Evolutionary conservation across 2,113 vertebrate species (phyloP), one percentile per base, ranked within the genome.

Genomic region (Arvicanthis niloticus): DNA sequence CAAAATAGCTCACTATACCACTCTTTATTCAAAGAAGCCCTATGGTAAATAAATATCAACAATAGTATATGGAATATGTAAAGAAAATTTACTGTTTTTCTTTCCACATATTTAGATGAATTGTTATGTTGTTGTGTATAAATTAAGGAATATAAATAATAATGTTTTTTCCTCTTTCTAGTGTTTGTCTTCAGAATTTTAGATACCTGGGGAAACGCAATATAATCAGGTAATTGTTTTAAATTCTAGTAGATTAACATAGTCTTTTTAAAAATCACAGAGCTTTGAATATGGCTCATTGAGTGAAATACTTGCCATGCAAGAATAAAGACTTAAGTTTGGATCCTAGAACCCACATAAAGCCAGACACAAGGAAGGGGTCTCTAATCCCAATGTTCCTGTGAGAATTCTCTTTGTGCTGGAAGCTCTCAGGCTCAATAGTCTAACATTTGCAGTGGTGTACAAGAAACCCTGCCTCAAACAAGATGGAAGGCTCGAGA

Each of bases 151-250:
- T 12, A 26, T 96, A 75, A 93, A 73, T 97, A 94, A 89, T 29
- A 96, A 92, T 60, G 24, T 91, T 67, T 80, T 97, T 72, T 95
- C 96, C 97, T 0, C 96, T 96, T 98, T 98, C 94, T 98, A 99
- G 99, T 93, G 99, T 99, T 91, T 99, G 99, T 98, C 99, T 99
- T 88, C 99, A 99, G 98, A 99, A 99, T 98, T 99, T 99, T 98
- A 98, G 99, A 96, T 99, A 99, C 89, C 98, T 99, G 22, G 99
- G 99, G 89, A 99, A 99, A 97, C 99, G 99, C 91, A 99, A 99
- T 97, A 99, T 99, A 95, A 99, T 99, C 97, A 99, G 99, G 99
- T 99, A 99, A 99, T 98, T 96, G 72, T 75, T 85, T 95, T 93
- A 86, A 94, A 62, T 51, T 94, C 76, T 5, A 22, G 10, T 56